A percentile compares a stretch with the other conserved stretches of the same genome.
Conservation (phyloP, 2,888 invertebrate genomes). For the Erebia epiphron region DNA sequence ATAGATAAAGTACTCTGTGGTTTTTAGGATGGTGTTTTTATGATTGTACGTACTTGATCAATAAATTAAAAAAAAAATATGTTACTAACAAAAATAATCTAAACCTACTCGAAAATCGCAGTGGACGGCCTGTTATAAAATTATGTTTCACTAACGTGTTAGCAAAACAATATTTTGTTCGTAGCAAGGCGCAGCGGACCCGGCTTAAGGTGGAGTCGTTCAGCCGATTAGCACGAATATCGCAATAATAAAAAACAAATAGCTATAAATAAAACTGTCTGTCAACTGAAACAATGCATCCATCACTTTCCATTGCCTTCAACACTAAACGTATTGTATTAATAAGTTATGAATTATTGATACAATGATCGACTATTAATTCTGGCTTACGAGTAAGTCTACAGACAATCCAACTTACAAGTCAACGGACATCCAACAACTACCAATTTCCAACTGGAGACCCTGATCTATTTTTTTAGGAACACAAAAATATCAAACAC, state of each 20-base stretch:
- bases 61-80: no score
- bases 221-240: not conserved
- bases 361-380: not conserved
- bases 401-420: not conserved
- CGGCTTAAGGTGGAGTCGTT: not conserved
- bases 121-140: no score
- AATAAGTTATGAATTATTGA: slow-evolving; percentile 14
- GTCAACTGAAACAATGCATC: slow-evolving; percentile 15
- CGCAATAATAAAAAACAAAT: not conserved
- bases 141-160: no score
- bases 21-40: no score
- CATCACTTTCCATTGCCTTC: slow-evolving; percentile 11
- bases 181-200: no score
- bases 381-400: not conserved
- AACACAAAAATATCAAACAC: no score
- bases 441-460: not conserved
- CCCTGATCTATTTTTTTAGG: not conserved
- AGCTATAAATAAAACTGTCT: slow-evolving; percentile 10
- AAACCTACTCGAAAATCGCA: no score
- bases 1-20: no score
- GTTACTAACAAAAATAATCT: no score
- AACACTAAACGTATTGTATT: not conserved
- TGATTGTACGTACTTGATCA: no score
- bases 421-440: no score
- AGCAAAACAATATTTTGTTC: no score